Evolutionary conservation across 2,797 vertebrate genomes (phyloP).

Genomic region (Onychomys arenicola): DNA sequence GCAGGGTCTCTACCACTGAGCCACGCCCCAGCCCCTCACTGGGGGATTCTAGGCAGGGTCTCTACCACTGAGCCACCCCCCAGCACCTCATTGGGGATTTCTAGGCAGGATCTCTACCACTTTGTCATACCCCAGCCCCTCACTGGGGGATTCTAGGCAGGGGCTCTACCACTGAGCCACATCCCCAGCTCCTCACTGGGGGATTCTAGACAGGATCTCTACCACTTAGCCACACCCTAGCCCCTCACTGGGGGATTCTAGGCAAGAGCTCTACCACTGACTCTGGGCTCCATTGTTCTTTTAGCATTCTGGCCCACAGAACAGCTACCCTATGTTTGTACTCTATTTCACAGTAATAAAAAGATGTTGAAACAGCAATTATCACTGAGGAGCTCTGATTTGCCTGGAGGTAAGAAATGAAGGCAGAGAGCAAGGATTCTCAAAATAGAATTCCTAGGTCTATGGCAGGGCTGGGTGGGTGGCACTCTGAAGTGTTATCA

Average conservation of each 20-base stretch:
- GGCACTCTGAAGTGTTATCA: background rate
- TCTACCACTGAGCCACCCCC: no score
- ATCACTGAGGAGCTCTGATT: background rate
- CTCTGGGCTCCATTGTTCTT: background rate
- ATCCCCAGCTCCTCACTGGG: background rate
- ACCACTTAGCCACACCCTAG: background rate
- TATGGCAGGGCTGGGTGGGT: background rate
- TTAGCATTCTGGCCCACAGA: background rate
- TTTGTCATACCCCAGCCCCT: background rate
- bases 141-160: background rate
- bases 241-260: background rate
- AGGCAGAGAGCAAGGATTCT: background rate
- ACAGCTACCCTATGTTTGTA: background rate
- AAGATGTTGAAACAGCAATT: background rate
- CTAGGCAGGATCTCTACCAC: no score
- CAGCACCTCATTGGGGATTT: no score
- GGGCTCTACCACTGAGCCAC: background rate
- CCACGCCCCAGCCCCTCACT: no score
- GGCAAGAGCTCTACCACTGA: background rate
- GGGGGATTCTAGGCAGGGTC: no score
- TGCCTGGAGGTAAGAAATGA: background rate
- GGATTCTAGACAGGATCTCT: background rate
- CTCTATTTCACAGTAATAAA: background rate
- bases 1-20: no score
- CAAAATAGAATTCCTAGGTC: background rate